Evolutionary conservation across 2,797 vertebrate species (phyloP).

Genomic region (Gymnopithys bicolor): DNA sequence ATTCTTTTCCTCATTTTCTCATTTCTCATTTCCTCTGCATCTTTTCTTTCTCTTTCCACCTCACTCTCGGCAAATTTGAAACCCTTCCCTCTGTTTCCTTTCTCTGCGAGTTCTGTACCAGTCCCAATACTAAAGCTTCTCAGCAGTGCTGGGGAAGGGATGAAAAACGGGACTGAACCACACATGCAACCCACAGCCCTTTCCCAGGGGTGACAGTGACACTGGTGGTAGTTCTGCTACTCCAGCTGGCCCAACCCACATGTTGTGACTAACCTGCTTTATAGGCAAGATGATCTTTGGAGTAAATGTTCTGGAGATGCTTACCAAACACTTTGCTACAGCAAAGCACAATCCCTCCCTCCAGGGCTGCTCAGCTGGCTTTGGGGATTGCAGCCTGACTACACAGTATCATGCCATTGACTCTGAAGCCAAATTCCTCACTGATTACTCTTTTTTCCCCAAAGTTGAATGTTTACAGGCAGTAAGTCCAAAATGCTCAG

Average conservation of each 20-base stretch:
- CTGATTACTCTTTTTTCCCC: background rate
- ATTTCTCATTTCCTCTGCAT: background rate
- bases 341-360: background rate
- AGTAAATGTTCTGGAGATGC: background rate
- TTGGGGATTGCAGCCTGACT: background rate
- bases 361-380: background rate
- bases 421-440: slow-evolving; percentile 21
- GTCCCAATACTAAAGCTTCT: background rate
- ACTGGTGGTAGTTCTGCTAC: background rate
- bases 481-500: background rate
- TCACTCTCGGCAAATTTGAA: background rate
- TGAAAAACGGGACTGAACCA: background rate
- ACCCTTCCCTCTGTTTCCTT: background rate
- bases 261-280: background rate
- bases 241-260: background rate
- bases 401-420: background rate
- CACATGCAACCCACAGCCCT: fast-evolving
- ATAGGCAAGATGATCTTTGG: background rate
- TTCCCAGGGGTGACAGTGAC: fast-evolving
- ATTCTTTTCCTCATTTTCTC: background rate
- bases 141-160: background rate
- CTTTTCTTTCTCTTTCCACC: background rate
- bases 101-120: background rate
- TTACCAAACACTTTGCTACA: background rate
- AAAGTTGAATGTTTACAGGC: background rate